A percentile compares a stretch with the other conserved stretches of the same genome.
Evolutionary conservation across 2,113 vertebrate genomes (phyloP).

Genomic region (Salminus brasiliensis): DNA sequence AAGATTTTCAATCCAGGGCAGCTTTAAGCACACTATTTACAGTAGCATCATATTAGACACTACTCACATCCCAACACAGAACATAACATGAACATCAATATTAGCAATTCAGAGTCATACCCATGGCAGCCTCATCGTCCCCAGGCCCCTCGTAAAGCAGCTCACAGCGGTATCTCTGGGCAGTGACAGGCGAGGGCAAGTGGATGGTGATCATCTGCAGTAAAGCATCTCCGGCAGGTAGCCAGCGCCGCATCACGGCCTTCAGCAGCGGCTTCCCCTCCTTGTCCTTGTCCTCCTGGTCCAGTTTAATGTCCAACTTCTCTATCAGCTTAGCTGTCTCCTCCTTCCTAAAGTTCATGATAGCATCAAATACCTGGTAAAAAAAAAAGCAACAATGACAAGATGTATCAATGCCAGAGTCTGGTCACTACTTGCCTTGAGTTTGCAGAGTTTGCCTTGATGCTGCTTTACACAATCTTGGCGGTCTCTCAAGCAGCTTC

Average conservation of each 20-base stretch:
- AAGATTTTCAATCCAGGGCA: no score
- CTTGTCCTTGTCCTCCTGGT: conserved; percentile 89
- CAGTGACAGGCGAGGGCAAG: conserved; percentile 92
- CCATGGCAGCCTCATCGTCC: conserved; percentile 93
- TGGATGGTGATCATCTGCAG: conserved; percentile 99
- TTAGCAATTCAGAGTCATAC: conserved; percentile 64
- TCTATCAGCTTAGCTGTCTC: conserved; percentile 87
- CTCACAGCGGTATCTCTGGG: conserved; percentile 95
- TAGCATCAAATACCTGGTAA: conserved; percentile 88
- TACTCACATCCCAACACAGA: no score
- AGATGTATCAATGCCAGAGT: neutral
- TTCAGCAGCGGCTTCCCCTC: conserved; percentile 93
- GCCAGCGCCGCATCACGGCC: conserved; percentile 96
- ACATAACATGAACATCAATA: no score
- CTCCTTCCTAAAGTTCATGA: conserved; percentile 94
- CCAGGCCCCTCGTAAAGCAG: conserved; percentile 93
- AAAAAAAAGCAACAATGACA: neutral
- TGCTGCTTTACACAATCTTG: no score
- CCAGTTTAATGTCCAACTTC: conserved; percentile 92
- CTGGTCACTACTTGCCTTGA: no score
- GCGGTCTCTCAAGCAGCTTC: no score
- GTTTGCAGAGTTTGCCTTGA: no score
- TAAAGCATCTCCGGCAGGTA: conserved; percentile 91
- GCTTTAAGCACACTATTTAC: no score
- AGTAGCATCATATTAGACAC: no score